Conservation (phyloP, 2,888 invertebrate genomes). For the Brachypterus glaber region DNA sequence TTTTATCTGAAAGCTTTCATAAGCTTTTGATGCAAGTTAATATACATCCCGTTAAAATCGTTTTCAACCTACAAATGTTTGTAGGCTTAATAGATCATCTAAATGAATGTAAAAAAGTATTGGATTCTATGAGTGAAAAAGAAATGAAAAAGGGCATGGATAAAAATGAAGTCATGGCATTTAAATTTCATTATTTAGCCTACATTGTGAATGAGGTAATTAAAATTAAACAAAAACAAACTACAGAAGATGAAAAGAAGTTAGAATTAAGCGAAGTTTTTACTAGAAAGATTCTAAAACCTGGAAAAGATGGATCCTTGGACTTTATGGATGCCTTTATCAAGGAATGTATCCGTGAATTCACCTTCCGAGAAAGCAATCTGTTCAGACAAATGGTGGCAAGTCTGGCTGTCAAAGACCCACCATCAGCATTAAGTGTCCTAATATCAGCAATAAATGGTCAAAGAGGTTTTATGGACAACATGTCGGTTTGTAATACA, state of each 20-base stretch:
- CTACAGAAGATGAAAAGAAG: slow-evolving; percentile 46
- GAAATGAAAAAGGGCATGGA: slow-evolving; percentile 78
- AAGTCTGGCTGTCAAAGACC: slow-evolving; percentile 65
- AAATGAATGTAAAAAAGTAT: slow-evolving; percentile 62
- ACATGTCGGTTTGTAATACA: slow-evolving; percentile 64
- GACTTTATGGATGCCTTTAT: slow-evolving; percentile 66
- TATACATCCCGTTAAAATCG: slow-evolving; percentile 74
- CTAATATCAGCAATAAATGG: slow-evolving; percentile 80
- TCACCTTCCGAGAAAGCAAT: slow-evolving; percentile 82
- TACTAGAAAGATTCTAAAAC: slow-evolving; percentile 65
- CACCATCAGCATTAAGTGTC: slow-evolving; percentile 58
- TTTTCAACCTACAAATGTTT: slow-evolving; percentile 66
- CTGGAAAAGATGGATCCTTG: slow-evolving; percentile 54
- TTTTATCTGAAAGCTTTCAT: slow-evolving; percentile 67
- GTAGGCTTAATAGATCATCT: slow-evolving; percentile 65
- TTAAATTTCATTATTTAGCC: slow-evolving; percentile 77
- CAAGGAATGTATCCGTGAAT: slow-evolving; percentile 78
- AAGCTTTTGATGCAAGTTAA: slow-evolving; percentile 80
- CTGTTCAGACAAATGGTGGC: slow-evolving; percentile 80
- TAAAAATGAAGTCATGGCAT: slow-evolving; percentile 82
- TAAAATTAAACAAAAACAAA: slow-evolving; percentile 59
- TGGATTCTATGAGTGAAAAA: slow-evolving; percentile 74
- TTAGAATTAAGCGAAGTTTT: slow-evolving; percentile 66
- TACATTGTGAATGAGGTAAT: slow-evolving; percentile 64
- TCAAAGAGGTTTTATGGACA: slow-evolving; percentile 67